Evolutionary conservation across 2,888 invertebrate species (phyloP), one percentile per base, ranked within the genome.

Genomic region (Nemapogon koenigi): DNA sequence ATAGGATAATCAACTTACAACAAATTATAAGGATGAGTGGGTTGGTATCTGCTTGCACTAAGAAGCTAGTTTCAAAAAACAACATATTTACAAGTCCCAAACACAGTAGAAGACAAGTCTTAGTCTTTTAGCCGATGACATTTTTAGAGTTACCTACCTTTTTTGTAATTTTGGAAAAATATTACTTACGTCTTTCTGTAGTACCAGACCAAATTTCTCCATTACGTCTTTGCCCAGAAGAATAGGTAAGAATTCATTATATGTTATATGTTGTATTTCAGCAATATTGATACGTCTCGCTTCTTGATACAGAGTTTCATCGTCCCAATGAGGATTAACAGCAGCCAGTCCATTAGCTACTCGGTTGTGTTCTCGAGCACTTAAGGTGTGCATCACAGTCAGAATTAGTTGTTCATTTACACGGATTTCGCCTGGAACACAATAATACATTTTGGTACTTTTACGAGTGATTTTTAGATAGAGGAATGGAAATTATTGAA

Each of bases 271-370:
- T 58, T 94, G 94, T 41, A 94, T 89, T 61, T 89, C 86, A 3
- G 91, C 94, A 39, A 94, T 89, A 49, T 88, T 88, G 51, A 94
- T 91, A 37, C 93, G 83, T 45, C 94, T 81, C 0, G 92, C 76
- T 72, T 94, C 94, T 73, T 94, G 94, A 81, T 88, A 95, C 1
- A 94, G 66, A 0, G 89, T 94, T 69, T 95, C 95, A 53, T 95
- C 95, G 54, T 94, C 91, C 95, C 94, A 95, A 60, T 92, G 93
- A 0, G 92, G 92, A 70, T 96, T 95, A 3, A 95, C 83, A 35
- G 84, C 83, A 0, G 87, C 83, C 26, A 97, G 67, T 4, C 78
- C 87, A 37, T 82, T 84, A 1, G 95, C 94, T 1, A 93, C 69
- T 41, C 92, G 81, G 68, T 97, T 97, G 64, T 97, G 96, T 59